Conservation (phyloP, 2,888 invertebrate species). For the Lypha dubia region DNA sequence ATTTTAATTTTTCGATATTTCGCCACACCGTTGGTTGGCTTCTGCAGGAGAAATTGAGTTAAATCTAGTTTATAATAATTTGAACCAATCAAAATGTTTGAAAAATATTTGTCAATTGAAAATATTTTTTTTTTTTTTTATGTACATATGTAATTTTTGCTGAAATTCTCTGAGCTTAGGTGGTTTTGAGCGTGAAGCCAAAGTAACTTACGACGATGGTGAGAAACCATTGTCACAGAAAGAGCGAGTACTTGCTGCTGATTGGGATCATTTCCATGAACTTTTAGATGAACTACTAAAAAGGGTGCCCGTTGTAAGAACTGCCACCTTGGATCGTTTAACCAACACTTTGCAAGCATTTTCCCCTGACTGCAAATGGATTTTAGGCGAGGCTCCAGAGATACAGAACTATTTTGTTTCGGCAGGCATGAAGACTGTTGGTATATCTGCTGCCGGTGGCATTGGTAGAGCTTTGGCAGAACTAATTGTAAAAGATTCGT, state of each 20-base stretch:
- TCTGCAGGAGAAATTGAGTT: too few species aligned
- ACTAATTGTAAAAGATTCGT: conserved; percentile 91
- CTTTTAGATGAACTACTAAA: conserved; percentile 92
- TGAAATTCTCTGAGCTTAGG: conserved; percentile 83
- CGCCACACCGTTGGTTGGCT: too few species aligned
- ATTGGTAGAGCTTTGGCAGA: conserved; percentile 96
- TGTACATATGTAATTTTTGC: neutral
- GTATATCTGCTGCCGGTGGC: conserved; percentile 97
- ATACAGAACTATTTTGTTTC: conserved; percentile 95
- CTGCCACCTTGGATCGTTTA: conserved; percentile 90
- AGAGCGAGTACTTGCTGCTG: conserved; percentile 90
- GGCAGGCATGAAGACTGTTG: conserved; percentile 97
- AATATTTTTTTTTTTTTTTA: too few species aligned
- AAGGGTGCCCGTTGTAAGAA: conserved; percentile 91
- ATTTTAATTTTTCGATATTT: too few species aligned
- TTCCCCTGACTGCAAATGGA: conserved; percentile 98
- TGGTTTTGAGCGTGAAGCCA: conserved; percentile 95
- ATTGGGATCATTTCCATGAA: conserved; percentile 98
- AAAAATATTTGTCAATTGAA: too few species aligned
- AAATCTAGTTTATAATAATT: too few species aligned
- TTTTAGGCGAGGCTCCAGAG: conserved; percentile 97
- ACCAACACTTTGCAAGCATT: conserved; percentile 97
- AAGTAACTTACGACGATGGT: conserved; percentile 94
- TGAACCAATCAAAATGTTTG: too few species aligned
- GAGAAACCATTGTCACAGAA: conserved; percentile 86